Base-by-base conservation (phyloP, 1,140 invertebrate genomes). In the Gryon sp. region DNA sequence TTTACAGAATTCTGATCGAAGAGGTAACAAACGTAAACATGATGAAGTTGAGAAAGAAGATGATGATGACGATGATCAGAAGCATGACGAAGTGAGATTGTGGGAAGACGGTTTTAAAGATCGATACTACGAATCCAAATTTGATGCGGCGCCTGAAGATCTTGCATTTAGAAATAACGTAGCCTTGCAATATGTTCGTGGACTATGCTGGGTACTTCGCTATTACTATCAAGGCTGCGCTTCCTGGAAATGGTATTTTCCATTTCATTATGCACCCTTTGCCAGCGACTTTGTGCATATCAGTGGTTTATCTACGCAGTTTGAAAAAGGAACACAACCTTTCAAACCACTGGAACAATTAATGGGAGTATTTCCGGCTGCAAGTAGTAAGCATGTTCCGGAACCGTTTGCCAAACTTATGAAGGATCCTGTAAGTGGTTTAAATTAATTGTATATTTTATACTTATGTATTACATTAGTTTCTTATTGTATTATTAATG, bases 211-310 rank as follows among this genome's bases (percentile, higher is more conserved):
- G 99, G 98, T 99, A 4, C 89, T 99, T 9, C 92, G 94, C 60
- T 99, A 99, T 89, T 99, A 99, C 89, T 99, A 99, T 90, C 98
- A 99, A 92, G 99, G 99, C 34, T 99, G 98, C 90, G 95, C 97
- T 14, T 99, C 97, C 1, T 99, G 99, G 99, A 97, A 98, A 87
- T 99, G 99, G 99, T 99, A 99, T 90, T 99, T 97, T 89, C 99
- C 99, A 0, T 99, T 98, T 87, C 98, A 99, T 89, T 99, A 99
- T 91, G 98, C 99, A 1, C 98, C 98, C n/a, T 99, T 99, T 90
- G 98, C 99, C 2, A 99, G 98, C 1, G 98, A 99, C 90, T 99
- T 99, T 88, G 91, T 97, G 15, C 96, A 99, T 83, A 95, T 99
- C 28, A 92, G 91, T 43, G 93, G 95, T 7, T 87, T 98, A 1